A percentile compares a stretch with the other conserved stretches of the same genome.
phyloP scores from a whole-genome alignment of 1,140 invertebrate genomes.

The Pseudobourletiella spinata region DNA sequence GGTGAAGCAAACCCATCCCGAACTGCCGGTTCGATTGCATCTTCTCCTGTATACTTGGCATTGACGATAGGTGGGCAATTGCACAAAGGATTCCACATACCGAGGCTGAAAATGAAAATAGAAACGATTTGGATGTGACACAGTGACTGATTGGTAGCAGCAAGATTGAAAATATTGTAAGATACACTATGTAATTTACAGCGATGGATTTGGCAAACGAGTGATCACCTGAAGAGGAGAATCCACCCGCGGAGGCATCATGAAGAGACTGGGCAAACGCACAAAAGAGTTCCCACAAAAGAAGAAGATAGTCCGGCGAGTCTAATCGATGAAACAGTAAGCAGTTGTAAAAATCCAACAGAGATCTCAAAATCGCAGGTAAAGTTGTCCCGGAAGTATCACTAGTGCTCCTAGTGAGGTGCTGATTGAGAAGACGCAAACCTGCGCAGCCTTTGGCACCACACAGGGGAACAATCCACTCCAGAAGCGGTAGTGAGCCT shows the following conservation, averaged over 20 bases:
- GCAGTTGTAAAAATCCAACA: slow-evolving; percentile 23
- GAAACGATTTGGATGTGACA: background rate
- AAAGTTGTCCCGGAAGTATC: slow-evolving; percentile 12
- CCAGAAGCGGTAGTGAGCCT: background rate
- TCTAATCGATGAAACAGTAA: slow-evolving; percentile 3
- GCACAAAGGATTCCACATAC: background rate
- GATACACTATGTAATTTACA: no score
- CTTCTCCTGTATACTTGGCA: background rate
- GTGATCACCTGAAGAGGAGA: slow-evolving; percentile 1
- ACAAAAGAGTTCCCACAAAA: slow-evolving; percentile 17
- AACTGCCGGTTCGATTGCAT: background rate
- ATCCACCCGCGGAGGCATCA: background rate
- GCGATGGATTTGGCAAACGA: no score
- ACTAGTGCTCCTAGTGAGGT: background rate
- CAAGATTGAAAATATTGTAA: no score
- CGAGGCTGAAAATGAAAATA: background rate
- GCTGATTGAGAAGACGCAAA: slow-evolving; percentile 5
- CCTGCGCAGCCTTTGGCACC: slow-evolving; percentile 19
- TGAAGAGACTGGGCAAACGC: slow-evolving; percentile 8
- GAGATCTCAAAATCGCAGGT: slow-evolving; percentile 5
- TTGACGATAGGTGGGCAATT: background rate
- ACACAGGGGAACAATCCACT: slow-evolving; percentile 30
- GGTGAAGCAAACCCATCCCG: background rate
- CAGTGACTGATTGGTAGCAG: no score
- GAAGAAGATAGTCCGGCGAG: background rate